A percentile compares a stretch with the other conserved stretches of the same genome.
Evolutionary conservation across 2,113 vertebrate species (phyloP).

Genomic region (Condylura cristata): DNA sequence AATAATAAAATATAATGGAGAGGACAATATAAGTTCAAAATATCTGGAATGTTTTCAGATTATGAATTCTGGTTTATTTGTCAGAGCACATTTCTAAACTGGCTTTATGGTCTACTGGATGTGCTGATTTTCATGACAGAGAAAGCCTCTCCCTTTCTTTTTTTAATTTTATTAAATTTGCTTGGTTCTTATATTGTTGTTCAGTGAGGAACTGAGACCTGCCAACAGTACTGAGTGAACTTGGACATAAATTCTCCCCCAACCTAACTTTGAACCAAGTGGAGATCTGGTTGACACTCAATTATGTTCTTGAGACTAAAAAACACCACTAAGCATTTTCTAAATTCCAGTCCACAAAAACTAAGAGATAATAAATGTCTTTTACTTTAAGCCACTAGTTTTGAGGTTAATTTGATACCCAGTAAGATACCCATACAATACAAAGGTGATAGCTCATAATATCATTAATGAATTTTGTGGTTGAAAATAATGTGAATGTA

Average conservation of each 20-base stretch:
- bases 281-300: background rate
- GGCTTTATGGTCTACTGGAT: background rate
- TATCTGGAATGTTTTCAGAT: background rate
- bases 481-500: background rate
- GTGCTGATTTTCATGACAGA: background rate
- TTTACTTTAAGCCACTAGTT: background rate
- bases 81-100: background rate
- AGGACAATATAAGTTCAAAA: background rate
- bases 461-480: background rate
- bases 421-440: background rate
- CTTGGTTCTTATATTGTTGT: too few relatives aligned
- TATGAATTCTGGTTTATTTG: background rate
- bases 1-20: background rate
- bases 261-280: background rate
- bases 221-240: background rate
- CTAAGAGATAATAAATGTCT: background rate
- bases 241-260: background rate
- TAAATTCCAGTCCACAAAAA: background rate
- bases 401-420: background rate
- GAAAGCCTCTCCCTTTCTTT: background rate
- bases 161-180: too few relatives aligned
- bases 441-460: background rate
- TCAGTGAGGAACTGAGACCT: background rate
- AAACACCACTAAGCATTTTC: background rate
- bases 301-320: background rate